These are phyloP conservation scores for Globicephala melas DNA, from an alignment of 2,113 vertebrate genomes.

Conservation along the genomic window DNA sequence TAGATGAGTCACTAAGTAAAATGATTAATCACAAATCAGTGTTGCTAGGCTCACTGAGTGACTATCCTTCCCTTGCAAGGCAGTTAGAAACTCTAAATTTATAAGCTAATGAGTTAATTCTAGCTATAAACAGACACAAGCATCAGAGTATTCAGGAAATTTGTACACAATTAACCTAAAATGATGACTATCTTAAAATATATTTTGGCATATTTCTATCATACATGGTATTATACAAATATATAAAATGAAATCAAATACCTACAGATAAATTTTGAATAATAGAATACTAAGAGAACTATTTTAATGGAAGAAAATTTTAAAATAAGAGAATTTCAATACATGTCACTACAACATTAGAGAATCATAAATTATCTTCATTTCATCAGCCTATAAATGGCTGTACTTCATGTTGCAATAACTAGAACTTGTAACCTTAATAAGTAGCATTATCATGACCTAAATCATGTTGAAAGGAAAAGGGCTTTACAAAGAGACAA, in stretches of 20 bases:
- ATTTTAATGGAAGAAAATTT: not conserved
- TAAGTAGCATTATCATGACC: conserved; percentile 69
- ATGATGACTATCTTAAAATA: conserved; percentile 78
- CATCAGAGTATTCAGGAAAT: conserved; percentile 80
- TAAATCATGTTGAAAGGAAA: conserved; percentile 69
- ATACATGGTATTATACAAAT: conserved; percentile 79
- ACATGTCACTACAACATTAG: conserved; percentile 75
- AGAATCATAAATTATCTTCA: conserved; percentile 70
- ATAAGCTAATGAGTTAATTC: conserved; percentile 85
- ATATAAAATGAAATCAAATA: conserved; percentile 82
- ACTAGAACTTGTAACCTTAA: conserved; percentile 66
- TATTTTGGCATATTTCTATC: conserved; percentile 82
- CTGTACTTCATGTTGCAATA: conserved; percentile 63
- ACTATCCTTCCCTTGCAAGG: conserved; percentile 79
- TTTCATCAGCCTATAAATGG: conserved; percentile 81
- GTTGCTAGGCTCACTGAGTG: conserved; percentile 84
- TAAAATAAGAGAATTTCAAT: conserved; percentile 72
- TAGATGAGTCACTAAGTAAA: conserved; percentile 84
- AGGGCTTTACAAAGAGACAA: conserved; percentile 49
- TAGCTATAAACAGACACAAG: conserved; percentile 79
- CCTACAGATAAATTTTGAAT: conserved; percentile 81
- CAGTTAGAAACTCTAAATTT: conserved; percentile 80
- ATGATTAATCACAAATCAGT: conserved; percentile 87
- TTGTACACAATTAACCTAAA: conserved; percentile 83
- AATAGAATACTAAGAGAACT: conserved; percentile 79